Percentiles rank a stretch among this genome's conserved stretches.
Conservation (phyloP, 92 coral and sea anemone species). For the Epizoanthus stellaris region DNA sequence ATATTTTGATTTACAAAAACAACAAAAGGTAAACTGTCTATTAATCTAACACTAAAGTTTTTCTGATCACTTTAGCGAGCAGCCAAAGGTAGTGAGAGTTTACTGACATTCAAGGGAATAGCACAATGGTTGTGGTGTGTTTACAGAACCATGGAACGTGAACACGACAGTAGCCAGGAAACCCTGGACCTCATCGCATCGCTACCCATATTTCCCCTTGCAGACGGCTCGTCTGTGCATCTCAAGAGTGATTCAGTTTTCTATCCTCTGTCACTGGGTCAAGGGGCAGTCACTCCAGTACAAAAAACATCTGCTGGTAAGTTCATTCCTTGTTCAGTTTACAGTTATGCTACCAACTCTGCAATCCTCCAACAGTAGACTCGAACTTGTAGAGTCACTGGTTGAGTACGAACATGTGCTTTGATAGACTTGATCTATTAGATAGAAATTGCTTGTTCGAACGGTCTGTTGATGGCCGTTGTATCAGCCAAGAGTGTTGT, state of each 20-base stretch:
- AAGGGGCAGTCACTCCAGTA: constrained; percentile 15
- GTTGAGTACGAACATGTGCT: too few relatives aligned
- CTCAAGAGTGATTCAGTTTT: constrained; percentile 77
- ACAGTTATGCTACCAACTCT: too few relatives aligned
- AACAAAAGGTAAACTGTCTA: too few relatives aligned
- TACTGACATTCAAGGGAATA: constrained; percentile 55
- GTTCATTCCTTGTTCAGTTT: not conserved
- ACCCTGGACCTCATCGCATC: constrained; percentile 74
- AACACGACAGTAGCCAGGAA: constrained; percentile 85
- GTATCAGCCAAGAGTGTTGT: too few relatives aligned
- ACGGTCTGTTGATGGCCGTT: too few relatives aligned
- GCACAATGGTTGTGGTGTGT: constrained; percentile 89
- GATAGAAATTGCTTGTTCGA: too few relatives aligned
- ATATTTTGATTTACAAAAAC: too few relatives aligned
- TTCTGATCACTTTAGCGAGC: not conserved
- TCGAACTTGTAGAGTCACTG: too few relatives aligned
- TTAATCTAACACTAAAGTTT: too few relatives aligned
- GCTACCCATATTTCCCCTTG: constrained; percentile 71
- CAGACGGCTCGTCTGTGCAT: constrained; percentile 68
- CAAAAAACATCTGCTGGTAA: constrained; percentile 30
- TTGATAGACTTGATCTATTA: too few relatives aligned
- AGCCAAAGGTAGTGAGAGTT: not conserved
- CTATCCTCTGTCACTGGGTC: constrained; percentile 72
- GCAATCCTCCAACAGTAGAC: too few relatives aligned
- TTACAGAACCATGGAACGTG: constrained; percentile 83